phyloP scores from a whole-genome alignment of 2,888 invertebrate genomes.

The Dorcus hopei region DNA sequence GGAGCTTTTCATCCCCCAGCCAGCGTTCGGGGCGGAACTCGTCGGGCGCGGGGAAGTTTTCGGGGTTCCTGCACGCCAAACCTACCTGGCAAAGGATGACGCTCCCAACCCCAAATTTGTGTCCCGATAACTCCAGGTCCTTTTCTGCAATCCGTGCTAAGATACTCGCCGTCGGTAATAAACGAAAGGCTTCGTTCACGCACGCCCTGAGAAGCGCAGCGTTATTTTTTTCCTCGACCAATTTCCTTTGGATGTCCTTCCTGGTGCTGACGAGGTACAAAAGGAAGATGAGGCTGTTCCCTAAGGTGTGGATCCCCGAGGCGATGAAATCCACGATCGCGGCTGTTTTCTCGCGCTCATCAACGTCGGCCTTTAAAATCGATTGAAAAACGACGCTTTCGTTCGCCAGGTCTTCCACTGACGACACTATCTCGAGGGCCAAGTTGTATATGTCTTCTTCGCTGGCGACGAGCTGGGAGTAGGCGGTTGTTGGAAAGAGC shows the following conservation, averaged over 20 bases:
- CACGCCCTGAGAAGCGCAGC: conserved; percentile 58
- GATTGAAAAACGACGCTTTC: conserved; percentile 72
- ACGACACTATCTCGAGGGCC: conserved; percentile 74
- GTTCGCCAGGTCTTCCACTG: conserved; percentile 57
- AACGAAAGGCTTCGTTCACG: conserved; percentile 70
- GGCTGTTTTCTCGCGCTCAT: conserved; percentile 78
- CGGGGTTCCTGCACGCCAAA: conserved; percentile 73
- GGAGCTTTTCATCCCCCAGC: conserved; percentile 52
- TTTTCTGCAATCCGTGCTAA: conserved; percentile 73
- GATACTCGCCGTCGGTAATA: conserved; percentile 75
- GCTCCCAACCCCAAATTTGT: conserved; percentile 70
- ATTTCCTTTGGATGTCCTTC: conserved; percentile 61
- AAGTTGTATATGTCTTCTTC: conserved; percentile 77
- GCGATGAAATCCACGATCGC: conserved; percentile 84
- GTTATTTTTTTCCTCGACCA: conserved; percentile 53
- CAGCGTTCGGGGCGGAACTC: conserved; percentile 77
- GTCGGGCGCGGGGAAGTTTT: conserved; percentile 69
- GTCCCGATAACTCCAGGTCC: conserved; percentile 65
- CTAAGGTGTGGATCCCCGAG: conserved; percentile 84
- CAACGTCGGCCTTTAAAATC: conserved; percentile 69
- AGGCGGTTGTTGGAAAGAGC: conserved; percentile 69
- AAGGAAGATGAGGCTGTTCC: conserved; percentile 77
- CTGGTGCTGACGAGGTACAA: conserved; percentile 71
- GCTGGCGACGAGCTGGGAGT: conserved; percentile 65
- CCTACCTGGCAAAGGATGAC: conserved; percentile 79